Base-by-base conservation (phyloP, 2,797 vertebrate species). In the Phoeniculus purpureus region DNA sequence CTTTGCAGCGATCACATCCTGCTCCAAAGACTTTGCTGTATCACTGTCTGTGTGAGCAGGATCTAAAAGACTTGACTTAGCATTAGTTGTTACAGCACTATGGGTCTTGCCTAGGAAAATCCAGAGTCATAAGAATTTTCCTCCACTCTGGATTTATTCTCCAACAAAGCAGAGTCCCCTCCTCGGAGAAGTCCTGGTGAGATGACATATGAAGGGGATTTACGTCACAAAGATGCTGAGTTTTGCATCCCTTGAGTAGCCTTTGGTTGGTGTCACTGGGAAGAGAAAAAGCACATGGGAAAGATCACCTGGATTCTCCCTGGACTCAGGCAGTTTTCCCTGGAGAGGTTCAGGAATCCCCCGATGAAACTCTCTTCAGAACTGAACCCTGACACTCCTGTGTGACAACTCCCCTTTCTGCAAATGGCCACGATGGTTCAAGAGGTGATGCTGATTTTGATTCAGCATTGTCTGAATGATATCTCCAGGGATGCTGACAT, bases 371-470 rank as follows among this genome's bases (percentile, higher is more conserved):
- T 68, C 9, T 21, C 15, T 25, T 37, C 18, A 55, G 37, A 68
- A n/a, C 23, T 0, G 0, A 74, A 29, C 32, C 9, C 8, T 18
- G 25, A 45, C 5, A 3, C 18, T 54, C 61, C n/a, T n/a, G 13
- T 12, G 15, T 31, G 45, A 54, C 14, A 29, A 4, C 18, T 72
- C 52, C 40, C 37, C 50, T 52, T 26, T n/a, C 31, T 67, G 15
- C 47, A 77, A 73, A 59, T 7, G 23, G 43, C 48, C 0, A 1
- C 6, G 9, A 1, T 67, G 11, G 51, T 2, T 12, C 0, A 4
- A 73, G 60, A 27, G 55, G 10, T 0, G 5, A 70, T 20, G n/a
- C 62, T 55, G 54, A 9, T n/a, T 48, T 26, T 0, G 2, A 26
- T 43, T 19, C 61, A 43, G 52, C 59, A 23, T 10, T 9, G 0